These are phyloP conservation scores for Phoxinus phoxinus DNA, from an alignment of 2,113 vertebrate species.

Conservation along the genomic window DNA sequence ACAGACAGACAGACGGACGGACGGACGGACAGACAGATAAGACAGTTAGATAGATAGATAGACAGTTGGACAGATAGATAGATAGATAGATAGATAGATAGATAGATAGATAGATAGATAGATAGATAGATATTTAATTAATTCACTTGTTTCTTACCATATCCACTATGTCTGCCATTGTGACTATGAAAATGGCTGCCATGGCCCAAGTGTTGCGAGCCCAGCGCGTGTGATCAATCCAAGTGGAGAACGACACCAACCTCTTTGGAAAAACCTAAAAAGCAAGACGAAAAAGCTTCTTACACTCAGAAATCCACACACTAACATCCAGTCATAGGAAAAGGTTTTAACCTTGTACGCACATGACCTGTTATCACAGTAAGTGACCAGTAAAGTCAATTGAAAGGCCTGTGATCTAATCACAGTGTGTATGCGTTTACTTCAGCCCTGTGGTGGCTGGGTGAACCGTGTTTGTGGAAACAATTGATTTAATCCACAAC, in stretches of 20 bases:
- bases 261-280: slow-evolving; percentile 86
- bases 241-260: slow-evolving; percentile 91
- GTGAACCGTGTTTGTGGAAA: slow-evolving; percentile 26
- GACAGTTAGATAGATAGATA: too few species aligned
- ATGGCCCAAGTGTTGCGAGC: slow-evolving; percentile 97
- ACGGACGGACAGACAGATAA: too few species aligned
- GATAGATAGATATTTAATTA: not conserved
- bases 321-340: not conserved
- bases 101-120: too few species aligned
- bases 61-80: too few species aligned
- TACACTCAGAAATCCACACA: not conserved
- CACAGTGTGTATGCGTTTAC: not conserved
- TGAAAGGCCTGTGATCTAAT: not conserved
- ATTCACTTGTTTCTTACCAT: slow-evolving; percentile 81
- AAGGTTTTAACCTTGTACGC: slow-evolving; percentile 5
- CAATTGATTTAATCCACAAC: slow-evolving; percentile 22
- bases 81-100: too few species aligned
- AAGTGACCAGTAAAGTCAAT: slow-evolving; percentile 5
- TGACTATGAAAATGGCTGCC: slow-evolving; percentile 91
- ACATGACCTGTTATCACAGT: not conserved
- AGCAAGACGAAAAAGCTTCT: not conserved
- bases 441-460: not conserved
- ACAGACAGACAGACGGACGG: too few species aligned
- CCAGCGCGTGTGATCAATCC: slow-evolving; percentile 97
- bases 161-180: slow-evolving; percentile 86